A percentile compares a stretch with the other conserved stretches of the same genome.
Evolutionary conservation across 37 sponge, comb jelly and placozoan species (phyloP).

Genomic region (Diacarnus erythraeanus): DNA sequence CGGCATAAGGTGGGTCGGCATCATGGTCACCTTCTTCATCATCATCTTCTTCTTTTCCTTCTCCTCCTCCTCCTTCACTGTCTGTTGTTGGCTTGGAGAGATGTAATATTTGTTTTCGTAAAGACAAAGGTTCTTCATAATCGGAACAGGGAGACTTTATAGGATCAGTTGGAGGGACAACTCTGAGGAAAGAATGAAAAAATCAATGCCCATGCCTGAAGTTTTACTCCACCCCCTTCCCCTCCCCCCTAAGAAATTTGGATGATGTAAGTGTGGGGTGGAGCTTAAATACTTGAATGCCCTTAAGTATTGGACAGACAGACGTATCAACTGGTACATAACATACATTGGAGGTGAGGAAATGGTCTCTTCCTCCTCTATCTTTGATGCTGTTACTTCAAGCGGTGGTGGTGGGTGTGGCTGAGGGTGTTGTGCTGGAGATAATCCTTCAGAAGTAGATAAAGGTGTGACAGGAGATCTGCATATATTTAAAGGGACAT

Average conservation of each 20-base stretch:
- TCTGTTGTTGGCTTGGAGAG: background rate
- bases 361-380: background rate
- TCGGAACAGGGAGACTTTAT: background rate
- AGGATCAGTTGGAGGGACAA: background rate
- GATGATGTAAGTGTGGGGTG: too few relatives aligned
- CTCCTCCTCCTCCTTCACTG: constrained; percentile 1
- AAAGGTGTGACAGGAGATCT: background rate
- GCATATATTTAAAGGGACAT: background rate
- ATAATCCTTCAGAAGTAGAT: background rate
- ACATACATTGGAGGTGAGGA: background rate
- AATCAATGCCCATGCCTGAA: too few relatives aligned
- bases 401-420: background rate
- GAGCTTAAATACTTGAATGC: too few relatives aligned
- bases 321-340: too few relatives aligned
- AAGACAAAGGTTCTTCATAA: constrained; percentile 4
- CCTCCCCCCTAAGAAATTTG: too few relatives aligned
- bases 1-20: background rate
- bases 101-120: background rate
- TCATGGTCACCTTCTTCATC: constrained; percentile 8
- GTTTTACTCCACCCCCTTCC: too few relatives aligned
- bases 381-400: background rate
- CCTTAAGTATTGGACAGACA: too few relatives aligned
- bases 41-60: constrained; percentile 4
- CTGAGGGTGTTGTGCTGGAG: background rate
- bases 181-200: too few relatives aligned